Evolutionary conservation across 64 coral and sea anemone genomes (phyloP).

Genomic region (Anthopleura sola): DNA sequence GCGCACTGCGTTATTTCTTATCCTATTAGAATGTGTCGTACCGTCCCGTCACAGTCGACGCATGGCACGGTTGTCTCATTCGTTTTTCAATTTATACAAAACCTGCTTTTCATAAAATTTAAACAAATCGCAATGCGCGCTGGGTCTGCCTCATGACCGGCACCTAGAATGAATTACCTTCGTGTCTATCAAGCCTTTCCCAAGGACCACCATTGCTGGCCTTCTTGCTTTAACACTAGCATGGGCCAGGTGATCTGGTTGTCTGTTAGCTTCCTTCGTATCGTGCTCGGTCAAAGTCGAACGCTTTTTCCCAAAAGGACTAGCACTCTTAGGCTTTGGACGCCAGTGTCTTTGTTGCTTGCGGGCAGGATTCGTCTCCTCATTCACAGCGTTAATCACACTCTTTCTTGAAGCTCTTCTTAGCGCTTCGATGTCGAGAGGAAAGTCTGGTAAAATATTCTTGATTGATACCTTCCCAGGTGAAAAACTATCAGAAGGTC

Average conservation of each 20-base stretch:
- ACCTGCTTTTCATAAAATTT: too few relatives aligned
- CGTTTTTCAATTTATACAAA: too few relatives aligned
- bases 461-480: background rate
- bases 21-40: too few relatives aligned
- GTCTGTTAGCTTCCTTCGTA: background rate
- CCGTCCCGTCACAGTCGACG: too few relatives aligned
- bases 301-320: background rate
- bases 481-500: background rate
- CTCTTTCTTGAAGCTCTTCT: background rate
- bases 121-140: too few relatives aligned
- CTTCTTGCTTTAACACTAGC: background rate
- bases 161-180: background rate
- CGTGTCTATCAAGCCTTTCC: background rate
- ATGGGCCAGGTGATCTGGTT: background rate
- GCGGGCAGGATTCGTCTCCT: background rate
- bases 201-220: background rate
- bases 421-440: background rate
- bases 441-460: background rate
- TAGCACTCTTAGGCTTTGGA: background rate
- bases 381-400: background rate
- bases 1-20: too few relatives aligned
- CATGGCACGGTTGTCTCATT: too few relatives aligned
- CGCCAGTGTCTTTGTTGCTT: background rate
- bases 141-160: too few relatives aligned
- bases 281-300: background rate